Evolutionary conservation across 2,113 vertebrate genomes (phyloP), one percentile per base, ranked within the genome.

Genomic region (Pelusios castaneus): DNA sequence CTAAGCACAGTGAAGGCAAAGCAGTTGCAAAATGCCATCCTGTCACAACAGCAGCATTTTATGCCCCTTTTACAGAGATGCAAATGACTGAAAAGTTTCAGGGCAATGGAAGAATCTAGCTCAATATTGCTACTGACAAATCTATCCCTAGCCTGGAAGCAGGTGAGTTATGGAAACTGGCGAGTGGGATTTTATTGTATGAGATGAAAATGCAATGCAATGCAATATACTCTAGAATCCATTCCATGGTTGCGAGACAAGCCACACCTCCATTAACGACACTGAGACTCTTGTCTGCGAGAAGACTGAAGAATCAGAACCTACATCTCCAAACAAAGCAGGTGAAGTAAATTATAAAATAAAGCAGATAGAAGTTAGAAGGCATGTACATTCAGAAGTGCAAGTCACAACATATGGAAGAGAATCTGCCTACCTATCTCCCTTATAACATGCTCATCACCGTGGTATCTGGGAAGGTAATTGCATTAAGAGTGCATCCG

Each of bases 91-190:
- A 88, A 49, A 95, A 85, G 80, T 9, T 25, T 4, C 49, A 31
- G 94, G 93, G 82, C 49, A 91, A 91, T n/a, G 14, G 34, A 47
- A 93, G 80, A 89, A 91, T 89, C 63, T 89, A 73, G 31, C 34
- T 91, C 79, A 79, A 31, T 10, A 45, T 25, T 75, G 31, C 51
- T 82, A 54, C 56, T 85, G 75, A 54, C 70, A 94, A 60, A 93
- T 94, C 94, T 94, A 11, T 31, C n/a, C 93, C 91, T 93, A 84
- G 67, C 89, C 80, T 21, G n/a, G 75, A 87, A 25, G n/a, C 5
- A 58, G 78, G 41, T 92, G 38, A 92, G 41, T 12, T 24, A 34
- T 91, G 67, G 47, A 92, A 84, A 4, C 38, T 51, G 58, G 54
- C 34, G 3, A 93, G 77, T 43, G 5, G 54, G 13, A 49, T 49